Conservation (phyloP, 64 coral and sea anemone species). For the Astreopora myriophthalma region DNA sequence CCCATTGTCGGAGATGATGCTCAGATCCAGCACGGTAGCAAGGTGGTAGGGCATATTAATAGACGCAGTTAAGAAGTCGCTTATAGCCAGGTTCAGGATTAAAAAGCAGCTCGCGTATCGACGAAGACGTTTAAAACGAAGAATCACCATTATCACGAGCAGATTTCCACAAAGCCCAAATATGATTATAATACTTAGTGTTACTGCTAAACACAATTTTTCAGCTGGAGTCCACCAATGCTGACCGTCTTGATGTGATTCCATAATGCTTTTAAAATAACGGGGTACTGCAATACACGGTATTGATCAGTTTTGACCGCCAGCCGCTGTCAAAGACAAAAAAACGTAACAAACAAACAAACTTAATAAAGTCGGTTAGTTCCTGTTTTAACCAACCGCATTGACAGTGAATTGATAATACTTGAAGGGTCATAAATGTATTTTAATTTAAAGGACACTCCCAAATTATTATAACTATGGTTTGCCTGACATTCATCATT, state of each 20-base stretch:
- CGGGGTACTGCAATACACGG: not conserved
- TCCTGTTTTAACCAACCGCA: no score
- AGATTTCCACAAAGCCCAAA: conserved; percentile 57
- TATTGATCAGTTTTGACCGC: no score
- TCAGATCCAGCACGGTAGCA: conserved; percentile 30
- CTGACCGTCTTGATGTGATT: not conserved
- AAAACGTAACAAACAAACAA: no score
- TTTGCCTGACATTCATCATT: no score
- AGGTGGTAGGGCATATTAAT: conserved; percentile 56
- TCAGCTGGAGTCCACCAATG: conserved; percentile 3
- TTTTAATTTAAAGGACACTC: no score
- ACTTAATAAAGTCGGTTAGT: no score
- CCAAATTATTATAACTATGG: no score
- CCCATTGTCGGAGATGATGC: conserved; percentile 35
- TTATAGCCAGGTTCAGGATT: conserved; percentile 51
- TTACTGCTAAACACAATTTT: conserved; percentile 15
- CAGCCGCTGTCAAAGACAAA: no score
- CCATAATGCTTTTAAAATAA: not conserved
- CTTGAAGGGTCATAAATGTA: no score
- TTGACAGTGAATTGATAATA: no score
- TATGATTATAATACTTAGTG: conserved; percentile 29
- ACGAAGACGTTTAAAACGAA: conserved; percentile 49
- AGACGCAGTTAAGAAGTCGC: conserved; percentile 35
- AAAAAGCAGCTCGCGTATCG: conserved; percentile 20
- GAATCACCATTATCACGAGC: conserved; percentile 24